These are phyloP conservation scores for Cyprinus carpio DNA, from an alignment of 2,113 vertebrate genomes.

Conservation along the genomic window DNA sequence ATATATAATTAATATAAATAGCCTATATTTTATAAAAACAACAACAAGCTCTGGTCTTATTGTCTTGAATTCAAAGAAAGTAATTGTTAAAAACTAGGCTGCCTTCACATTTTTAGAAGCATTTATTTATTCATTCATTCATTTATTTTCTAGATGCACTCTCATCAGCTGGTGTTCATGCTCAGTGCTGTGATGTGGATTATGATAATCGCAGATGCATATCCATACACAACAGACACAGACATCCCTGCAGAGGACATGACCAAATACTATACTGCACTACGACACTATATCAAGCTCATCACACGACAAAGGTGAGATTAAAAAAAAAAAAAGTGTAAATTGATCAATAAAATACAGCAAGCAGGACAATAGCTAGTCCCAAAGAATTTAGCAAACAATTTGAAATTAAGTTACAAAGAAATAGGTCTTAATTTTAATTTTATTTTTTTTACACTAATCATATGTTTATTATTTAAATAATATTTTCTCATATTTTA, in stretches of 20 bases:
- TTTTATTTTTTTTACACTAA: too few species aligned
- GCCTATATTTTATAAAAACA: too few species aligned
- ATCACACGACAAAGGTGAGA: constrained; percentile 94
- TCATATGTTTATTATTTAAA: too few species aligned
- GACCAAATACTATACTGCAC: constrained; percentile 93
- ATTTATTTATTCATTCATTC: neutral
- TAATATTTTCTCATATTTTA: too few species aligned
- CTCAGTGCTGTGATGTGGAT: constrained; percentile 77
- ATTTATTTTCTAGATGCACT: constrained; percentile 62
- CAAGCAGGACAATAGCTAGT: neutral
- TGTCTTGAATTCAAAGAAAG: neutral
- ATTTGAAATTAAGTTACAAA: neutral
- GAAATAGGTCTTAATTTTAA: neutral
- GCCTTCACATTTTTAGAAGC: too few species aligned
- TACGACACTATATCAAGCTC: constrained; percentile 97
- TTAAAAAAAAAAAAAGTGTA: constrained; percentile 10
- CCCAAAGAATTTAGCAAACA: neutral
- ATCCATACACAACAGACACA: constrained; percentile 91
- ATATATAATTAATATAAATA: too few species aligned
- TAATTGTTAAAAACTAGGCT: neutral
- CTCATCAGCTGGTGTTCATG: constrained; percentile 75
- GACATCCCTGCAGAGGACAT: constrained; percentile 89
- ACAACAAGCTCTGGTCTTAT: neutral
- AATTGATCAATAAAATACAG: neutral
- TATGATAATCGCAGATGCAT: constrained; percentile 55